Evolutionary conservation across 2,888 invertebrate genomes (phyloP).

Genomic region (Caenorhabditis wallacei): DNA sequence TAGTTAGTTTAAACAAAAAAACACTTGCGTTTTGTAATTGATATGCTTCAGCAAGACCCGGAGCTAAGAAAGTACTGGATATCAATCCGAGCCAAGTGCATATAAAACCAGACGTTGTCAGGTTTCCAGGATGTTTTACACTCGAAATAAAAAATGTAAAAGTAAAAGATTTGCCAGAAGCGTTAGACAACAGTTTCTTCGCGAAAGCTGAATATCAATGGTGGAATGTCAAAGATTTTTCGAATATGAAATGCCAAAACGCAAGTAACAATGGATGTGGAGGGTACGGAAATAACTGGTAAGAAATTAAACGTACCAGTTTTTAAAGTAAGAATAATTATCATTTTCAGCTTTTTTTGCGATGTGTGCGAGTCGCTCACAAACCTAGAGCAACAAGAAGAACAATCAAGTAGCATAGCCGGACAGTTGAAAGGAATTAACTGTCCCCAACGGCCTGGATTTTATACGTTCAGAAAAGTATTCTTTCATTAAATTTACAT

Average conservation of each 20-base stretch:
- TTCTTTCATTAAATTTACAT: too few species aligned
- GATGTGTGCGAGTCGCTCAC: conserved; percentile 82
- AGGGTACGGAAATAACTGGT: conserved; percentile 83
- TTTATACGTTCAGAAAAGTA: conserved; percentile 81
- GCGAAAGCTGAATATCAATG: conserved; percentile 83
- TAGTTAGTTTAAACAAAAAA: conserved; percentile 75
- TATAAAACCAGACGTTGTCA: conserved; percentile 81
- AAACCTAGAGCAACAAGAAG: conserved; percentile 71
- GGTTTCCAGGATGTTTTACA: conserved; percentile 83
- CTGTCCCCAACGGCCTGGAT: conserved; percentile 80
- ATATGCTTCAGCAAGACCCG: conserved; percentile 80
- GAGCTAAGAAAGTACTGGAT: conserved; percentile 78
- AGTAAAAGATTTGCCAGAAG: conserved; percentile 76
- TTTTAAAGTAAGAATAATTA: neutral
- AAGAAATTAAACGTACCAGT: neutral
- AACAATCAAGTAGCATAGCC: conserved; percentile 67
- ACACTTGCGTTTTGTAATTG: neutral
- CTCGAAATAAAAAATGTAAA: conserved; percentile 81
- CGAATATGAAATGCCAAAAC: conserved; percentile 82
- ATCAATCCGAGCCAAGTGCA: conserved; percentile 80
- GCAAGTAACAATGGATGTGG: conserved; percentile 82
- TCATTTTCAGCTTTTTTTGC: conserved; percentile 77
- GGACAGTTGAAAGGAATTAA: conserved; percentile 79
- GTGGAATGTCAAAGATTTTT: conserved; percentile 82
- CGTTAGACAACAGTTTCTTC: conserved; percentile 81